Percentiles rank a stretch among this genome's conserved stretches.
phyloP scores from a whole-genome alignment of 2,113 vertebrate genomes.

The Limnothrissa miodon region DNA sequence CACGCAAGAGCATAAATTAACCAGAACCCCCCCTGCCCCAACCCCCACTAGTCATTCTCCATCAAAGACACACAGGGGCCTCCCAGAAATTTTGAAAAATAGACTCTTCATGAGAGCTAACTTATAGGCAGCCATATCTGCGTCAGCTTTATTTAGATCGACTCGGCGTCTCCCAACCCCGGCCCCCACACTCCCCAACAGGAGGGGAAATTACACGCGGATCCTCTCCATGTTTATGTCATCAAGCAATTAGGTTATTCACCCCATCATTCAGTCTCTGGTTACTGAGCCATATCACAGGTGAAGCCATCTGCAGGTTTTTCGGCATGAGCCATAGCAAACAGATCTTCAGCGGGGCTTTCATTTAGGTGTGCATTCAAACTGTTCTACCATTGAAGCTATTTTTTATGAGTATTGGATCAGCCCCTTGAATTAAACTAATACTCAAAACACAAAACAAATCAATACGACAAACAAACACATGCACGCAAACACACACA shows the following conservation, averaged over 20 bases:
- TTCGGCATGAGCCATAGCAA: not conserved
- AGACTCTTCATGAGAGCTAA: slow-evolving; percentile 4
- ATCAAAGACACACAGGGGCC: slow-evolving; percentile 34
- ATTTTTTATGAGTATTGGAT: too few relatives aligned
- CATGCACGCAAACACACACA: slow-evolving; percentile 12
- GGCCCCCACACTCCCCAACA: slow-evolving; percentile 20
- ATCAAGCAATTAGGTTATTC: slow-evolving; percentile 54
- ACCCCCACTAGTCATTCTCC: slow-evolving; percentile 18
- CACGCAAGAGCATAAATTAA: slow-evolving; percentile 34
- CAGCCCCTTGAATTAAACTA: too few relatives aligned
- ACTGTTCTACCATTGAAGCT: not conserved
- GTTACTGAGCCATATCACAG: slow-evolving; percentile 41
- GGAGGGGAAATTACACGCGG: slow-evolving; percentile 41
- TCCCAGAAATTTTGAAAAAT: slow-evolving; percentile 39
- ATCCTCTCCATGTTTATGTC: slow-evolving; percentile 51
- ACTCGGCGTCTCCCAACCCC: not conserved
- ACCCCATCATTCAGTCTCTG: slow-evolving; percentile 43
- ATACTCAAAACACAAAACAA: not conserved
- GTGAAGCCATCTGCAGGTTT: not conserved
- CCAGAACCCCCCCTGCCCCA: not conserved
- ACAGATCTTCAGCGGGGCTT: not conserved
- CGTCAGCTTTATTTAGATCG: slow-evolving; percentile 35
- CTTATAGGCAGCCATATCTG: slow-evolving; percentile 24
- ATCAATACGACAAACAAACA: not conserved
- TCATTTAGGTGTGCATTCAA: slow-evolving; percentile 24